Base-by-base conservation (phyloP, 2,797 vertebrate species). In the Poecilia picta region DNA sequence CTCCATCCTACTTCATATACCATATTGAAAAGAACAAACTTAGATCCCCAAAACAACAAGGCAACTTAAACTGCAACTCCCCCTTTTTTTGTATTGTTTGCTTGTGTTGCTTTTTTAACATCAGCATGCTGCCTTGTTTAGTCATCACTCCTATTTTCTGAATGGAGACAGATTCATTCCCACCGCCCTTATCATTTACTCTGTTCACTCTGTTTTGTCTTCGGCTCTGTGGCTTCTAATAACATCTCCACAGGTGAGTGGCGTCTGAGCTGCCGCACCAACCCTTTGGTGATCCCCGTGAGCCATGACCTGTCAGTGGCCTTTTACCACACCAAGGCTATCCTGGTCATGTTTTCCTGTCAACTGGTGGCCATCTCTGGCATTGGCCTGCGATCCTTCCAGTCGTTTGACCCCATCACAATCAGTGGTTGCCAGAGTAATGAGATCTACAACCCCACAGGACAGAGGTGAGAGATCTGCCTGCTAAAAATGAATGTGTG, bases 401-500 rank as follows among this genome's bases (percentile, higher is more conserved):
- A 99, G 94, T 98, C 97, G 94, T 99, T 99, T 93, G 98, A 99
- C 95, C 98, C 97, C 80, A 97, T 99, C 95, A 98, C 98, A 81
- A 98, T 98, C 94, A 97, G 97, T 90, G 97, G 97, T 94, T 99
- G 98, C 95, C 97, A 98, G 95, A 97, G 96, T 94, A 98, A 98
- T 87, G 97, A 99, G 96, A 98, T 98, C 94, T 99, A 99, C 95
- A 99, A 97, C 94, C 97, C 97, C 0, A 96, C 96, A 1, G 97
- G 98, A 87, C 97, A 99, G 94, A 99, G 98, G 98, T 99, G 94
- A 98, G 97, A 0, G 8, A 72, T 53, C 43, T 70, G 23, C 13
- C 8, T 7, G 25, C 68, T 71, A 71, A 45, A 43, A 71, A n/a
- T 71, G 25, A n/a, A 71, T n/a, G 23, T 43, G 4, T 70, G 66